Evolutionary conservation across 2,888 invertebrate species (phyloP).

Genomic region (Pardosa pseudoannulata): DNA sequence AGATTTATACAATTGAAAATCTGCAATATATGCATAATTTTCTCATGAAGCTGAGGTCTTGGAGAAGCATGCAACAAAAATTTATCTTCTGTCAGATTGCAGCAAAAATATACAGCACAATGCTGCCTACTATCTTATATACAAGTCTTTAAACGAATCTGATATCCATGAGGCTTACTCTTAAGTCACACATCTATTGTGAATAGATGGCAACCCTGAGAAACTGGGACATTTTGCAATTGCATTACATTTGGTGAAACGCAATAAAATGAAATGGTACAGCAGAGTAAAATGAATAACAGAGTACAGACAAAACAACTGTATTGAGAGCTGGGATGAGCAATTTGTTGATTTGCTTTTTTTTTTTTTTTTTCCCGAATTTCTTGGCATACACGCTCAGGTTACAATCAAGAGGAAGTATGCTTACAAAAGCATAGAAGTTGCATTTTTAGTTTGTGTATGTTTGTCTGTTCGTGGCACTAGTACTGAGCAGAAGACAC

Average conservation of each 20-base stretch:
- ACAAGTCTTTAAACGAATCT: constrained; percentile 44
- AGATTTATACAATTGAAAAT: constrained; percentile 23
- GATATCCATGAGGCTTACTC: constrained; percentile 5
- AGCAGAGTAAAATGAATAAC: constrained; percentile 15
- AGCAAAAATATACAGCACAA: constrained; percentile 70
- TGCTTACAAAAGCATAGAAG: not conserved
- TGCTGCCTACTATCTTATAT: constrained; percentile 69
- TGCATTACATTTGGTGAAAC: constrained; percentile 11
- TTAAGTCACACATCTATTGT: not conserved
- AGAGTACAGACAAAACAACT: constrained; percentile 16
- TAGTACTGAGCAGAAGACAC: constrained; percentile 39
- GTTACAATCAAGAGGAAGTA: constrained; percentile 29
- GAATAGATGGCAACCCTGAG: not conserved
- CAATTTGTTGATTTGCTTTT: not conserved
- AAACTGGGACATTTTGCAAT: not conserved
- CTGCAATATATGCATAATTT: constrained; percentile 26
- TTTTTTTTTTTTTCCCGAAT: not conserved
- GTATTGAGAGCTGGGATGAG: constrained; percentile 7
- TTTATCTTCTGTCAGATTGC: constrained; percentile 33
- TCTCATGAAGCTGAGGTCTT: constrained; percentile 32
- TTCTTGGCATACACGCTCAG: constrained; percentile 2
- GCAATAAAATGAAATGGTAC: constrained; percentile 16
- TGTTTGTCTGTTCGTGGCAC: constrained; percentile 41
- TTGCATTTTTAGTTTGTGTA: not conserved
- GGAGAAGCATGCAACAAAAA: constrained; percentile 63